phyloP scores from a whole-genome alignment of 1,140 invertebrate genomes.

The Drosophila lini region DNA sequence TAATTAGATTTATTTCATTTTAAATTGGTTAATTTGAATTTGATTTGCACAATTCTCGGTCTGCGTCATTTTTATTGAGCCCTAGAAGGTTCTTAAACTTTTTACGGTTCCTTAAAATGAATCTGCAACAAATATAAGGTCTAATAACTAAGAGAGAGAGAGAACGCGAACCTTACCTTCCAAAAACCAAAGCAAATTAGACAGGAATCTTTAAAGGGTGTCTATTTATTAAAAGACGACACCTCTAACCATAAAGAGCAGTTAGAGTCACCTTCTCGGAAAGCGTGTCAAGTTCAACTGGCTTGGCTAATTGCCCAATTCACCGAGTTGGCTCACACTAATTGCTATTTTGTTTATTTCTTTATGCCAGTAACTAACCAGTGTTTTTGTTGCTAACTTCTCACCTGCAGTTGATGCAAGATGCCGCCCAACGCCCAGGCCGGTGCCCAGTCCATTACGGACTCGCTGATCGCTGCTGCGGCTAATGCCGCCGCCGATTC shows the following conservation, averaged over 20 bases:
- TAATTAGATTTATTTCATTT: background rate
- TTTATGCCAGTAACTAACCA: constrained; percentile 18
- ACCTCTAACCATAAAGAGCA: constrained; percentile 20
- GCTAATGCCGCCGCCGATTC: constrained; percentile 58
- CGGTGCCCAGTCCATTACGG: constrained; percentile 72
- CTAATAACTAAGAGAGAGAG: background rate
- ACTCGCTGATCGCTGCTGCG: constrained; percentile 65
- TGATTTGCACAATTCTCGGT: background rate
- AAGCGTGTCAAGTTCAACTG: constrained; percentile 74
- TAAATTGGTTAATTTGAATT: background rate
- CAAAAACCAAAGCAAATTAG: background rate
- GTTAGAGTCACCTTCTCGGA: constrained; percentile 12
- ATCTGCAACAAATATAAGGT: background rate
- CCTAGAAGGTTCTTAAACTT: background rate
- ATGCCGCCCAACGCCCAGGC: constrained; percentile 83
- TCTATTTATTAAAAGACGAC: constrained; percentile 2
- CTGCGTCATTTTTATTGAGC: background rate
- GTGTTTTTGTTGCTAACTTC: constrained; percentile 14
- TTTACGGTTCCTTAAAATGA: background rate
- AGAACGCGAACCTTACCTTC: background rate
- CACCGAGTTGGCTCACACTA: constrained; percentile 42
- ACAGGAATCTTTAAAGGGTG: constrained; percentile 15
- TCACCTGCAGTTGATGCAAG: constrained; percentile 47
- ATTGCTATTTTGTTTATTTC: constrained; percentile 44
- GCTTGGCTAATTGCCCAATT: constrained; percentile 46